Evolutionary conservation across 2,888 invertebrate species (phyloP), one percentile per base, ranked within the genome.

Genomic region (Thelaira solivaga): DNA sequence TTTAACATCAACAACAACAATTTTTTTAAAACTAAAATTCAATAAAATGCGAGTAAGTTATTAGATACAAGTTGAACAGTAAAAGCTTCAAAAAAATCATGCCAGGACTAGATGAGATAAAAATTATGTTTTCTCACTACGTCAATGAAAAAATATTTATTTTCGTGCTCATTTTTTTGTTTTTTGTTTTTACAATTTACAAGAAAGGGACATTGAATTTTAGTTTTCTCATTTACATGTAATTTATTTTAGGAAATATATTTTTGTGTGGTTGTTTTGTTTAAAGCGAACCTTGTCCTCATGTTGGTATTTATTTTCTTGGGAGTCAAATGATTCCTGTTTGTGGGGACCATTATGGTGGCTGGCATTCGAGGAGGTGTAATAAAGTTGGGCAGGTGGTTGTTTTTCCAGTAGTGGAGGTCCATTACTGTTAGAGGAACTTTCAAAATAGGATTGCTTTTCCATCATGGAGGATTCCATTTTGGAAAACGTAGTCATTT

Each of bases 401-500:
- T 85, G 87, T 0, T 82, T 80, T 39, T 82, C 26, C 29, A 72
- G 13, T 0, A 3, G 22, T 1, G 8, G 1, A 1, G 43, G 53
- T 5, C 80, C 41, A 83, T 45, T 45, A 75, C 71, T 0, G 69
- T 39, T n/a, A 69, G 81, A 72, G n/a, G 82, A 80, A 55, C 45
- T 55, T 67, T 85, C 85, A 61, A 83, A 85, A 11, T 84, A 85
- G 47, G 86, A 87, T 55, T 84, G 86, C 64, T 86, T 89, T 47
- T 86, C 84, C 31, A 83, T 83, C 7, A 82, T 82, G 20, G 72
- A 75, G 0, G 84, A 83, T 77, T 89, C 87, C 49, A 85, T 86
- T 69, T 88, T 86, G 11, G 84, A 84, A 51, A 83, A 87, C 24
- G 81, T 86, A 0, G 91, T 89, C 2, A 92, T 92, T 81, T 93